Evolutionary conservation across 1,140 invertebrate genomes (phyloP), one percentile per base, ranked within the genome.

Genomic region (Danaus melanippus): DNA sequence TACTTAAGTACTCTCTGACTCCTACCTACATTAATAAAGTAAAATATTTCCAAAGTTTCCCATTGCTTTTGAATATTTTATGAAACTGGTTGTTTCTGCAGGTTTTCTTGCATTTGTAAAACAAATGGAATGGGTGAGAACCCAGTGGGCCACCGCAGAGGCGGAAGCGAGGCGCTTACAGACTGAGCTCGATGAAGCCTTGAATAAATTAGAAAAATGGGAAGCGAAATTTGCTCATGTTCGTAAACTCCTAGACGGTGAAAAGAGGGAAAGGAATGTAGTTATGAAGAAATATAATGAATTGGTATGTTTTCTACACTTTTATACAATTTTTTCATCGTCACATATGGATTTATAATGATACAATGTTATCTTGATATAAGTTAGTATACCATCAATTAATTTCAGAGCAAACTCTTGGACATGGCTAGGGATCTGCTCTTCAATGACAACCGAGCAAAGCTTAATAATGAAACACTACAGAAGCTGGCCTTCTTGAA

Each of bases 401-500:
- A 41, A 12, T 61, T 74, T 73, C 68, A 94, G 93, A 93, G 94
- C 71, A 90, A 89, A 61, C 93, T 95, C 71, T 89, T 96, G 57
- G 82, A 88, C 41, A 85, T 92, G 67, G 93, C 94, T 0, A 89
- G 92, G 46, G 92, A 95, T 69, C 72, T 95, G 1, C 78, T 96
- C 10, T 89, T 92, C 57, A 90, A 91, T 64, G 92, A 94, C 64
- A 89, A 90, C 53, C 87, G 90, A 45, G 87, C 90, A 32, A 92
- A 91, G 59, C 62, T 94, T 5, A 92, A 93, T 68, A 91, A 95
- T 70, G 93, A 95, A 70, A 94, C 94, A 0, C 89, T 92, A 43
- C 93, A 96, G 69, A 94, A 95, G 74, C 85, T 96, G 1, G 92
- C 92, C 40, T 94, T 94, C 74, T 83, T 96, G 0, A 92, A 92